Evolutionary conservation across 2,113 vertebrate species (phyloP), one percentile per base, ranked within the genome.

Genomic region (Pelusios castaneus): DNA sequence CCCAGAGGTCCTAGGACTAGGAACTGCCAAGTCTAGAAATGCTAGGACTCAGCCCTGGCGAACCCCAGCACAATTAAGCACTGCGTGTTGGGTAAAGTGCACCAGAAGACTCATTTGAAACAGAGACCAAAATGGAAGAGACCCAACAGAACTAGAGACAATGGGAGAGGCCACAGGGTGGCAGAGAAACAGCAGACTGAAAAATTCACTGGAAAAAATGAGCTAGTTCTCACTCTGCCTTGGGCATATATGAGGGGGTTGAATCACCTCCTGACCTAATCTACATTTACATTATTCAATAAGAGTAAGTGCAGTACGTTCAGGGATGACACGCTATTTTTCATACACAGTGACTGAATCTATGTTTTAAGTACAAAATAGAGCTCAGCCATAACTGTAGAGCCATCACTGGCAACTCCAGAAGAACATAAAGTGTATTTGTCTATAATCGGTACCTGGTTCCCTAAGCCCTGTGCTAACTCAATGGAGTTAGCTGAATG

Each of bases 241-340:
- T 70, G 63, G n/a, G n/a, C n/a, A 38, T 10, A 38, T 10, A 22
- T 70, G n/a, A 70, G n/a, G n/a, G 3, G 19, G 22, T 10, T 70
- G 17, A 70, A 70, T 75, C 13, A 10, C n/a, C 85, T 47, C 51
- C 54, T 29, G 58, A 47, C n/a, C 29, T 7, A 0, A 5, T 34
- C 38, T 45, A 0, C 27, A 45, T 27, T 0, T 70, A 70, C 21
- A 38, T 70, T 21, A 70, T 38, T 34, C 10, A 60, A 60, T 22
- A 60, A 60, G 58, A 60, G 21, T 70, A 38, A 70, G 0, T 16
- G 3, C 38, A 19, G 27, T 2, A 83, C 0, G 12, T 76, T 82
- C 63, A 29, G 8, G 38, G 76, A 24, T 1, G 2, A 27, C 1
- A n/a, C 0, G 1, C n/a, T 73, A n/a, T 1, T 0, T 60, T 4